Conservation (phyloP, 2,888 invertebrate genomes). For the Oscheius onirici region DNA sequence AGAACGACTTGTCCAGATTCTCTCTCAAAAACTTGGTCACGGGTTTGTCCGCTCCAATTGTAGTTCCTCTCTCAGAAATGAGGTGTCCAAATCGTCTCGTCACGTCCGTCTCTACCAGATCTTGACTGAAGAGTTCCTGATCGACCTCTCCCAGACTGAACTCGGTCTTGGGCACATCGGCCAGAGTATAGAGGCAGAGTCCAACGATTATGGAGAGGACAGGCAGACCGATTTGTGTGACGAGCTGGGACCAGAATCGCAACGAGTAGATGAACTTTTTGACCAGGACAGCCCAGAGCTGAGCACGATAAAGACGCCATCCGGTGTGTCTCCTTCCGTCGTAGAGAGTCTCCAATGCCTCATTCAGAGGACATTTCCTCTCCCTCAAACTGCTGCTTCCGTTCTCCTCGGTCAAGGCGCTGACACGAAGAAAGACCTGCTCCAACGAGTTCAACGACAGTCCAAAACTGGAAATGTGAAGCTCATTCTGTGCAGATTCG, state of each 20-base stretch:
- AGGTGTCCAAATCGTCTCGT: not conserved
- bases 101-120: not conserved
- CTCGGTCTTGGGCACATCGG: no score
- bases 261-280: constrained; percentile 33
- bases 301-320: not conserved
- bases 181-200: no score
- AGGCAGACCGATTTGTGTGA: constrained; percentile 1
- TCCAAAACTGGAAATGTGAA: constrained; percentile 49
- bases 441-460: constrained; percentile 64
- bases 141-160: not conserved
- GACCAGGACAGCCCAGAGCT: constrained; percentile 29
- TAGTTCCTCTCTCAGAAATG: no score
- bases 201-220: not conserved
- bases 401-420: no score
- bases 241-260: constrained; percentile 12
- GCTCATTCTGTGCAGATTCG: constrained; percentile 42
- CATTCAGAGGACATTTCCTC: not conserved
- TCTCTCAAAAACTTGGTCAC: no score
- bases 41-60: no score
- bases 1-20: no score
- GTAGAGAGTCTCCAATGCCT: not conserved
- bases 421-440: constrained; percentile 57
- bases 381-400: not conserved
- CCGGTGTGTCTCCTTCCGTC: constrained; percentile 21
- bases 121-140: not conserved